Evolutionary conservation across 2,888 invertebrate genomes (phyloP).

Genomic region (Flexamia atlantica): DNA sequence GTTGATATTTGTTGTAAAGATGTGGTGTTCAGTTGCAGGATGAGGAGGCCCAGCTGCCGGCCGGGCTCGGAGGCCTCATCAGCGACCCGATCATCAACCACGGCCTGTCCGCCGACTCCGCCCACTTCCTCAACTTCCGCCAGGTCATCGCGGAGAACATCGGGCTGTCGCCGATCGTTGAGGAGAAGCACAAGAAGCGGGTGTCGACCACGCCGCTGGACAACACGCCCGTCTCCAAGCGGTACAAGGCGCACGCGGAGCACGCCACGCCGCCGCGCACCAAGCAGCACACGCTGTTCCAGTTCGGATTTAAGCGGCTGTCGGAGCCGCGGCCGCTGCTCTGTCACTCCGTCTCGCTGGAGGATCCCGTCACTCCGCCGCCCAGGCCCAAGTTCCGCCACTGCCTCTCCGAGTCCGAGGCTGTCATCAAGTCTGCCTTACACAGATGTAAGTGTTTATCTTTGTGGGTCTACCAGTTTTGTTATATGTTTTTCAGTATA

Average conservation of each 20-base stretch:
- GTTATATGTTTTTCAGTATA: no score
- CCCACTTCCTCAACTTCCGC: conserved; percentile 58
- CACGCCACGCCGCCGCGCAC: conserved; percentile 26
- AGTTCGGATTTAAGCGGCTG: conserved; percentile 68
- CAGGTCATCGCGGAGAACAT: conserved; percentile 57
- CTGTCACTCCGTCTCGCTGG: conserved; percentile 61
- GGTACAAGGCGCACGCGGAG: conserved; percentile 8
- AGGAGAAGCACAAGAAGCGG: conserved; percentile 38
- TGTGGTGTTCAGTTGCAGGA: conserved; percentile 72
- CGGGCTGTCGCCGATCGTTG: conserved; percentile 31
- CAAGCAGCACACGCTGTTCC: conserved; percentile 68
- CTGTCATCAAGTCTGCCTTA: conserved; percentile 83
- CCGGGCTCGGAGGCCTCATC: conserved; percentile 79
- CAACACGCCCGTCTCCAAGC: conserved; percentile 42
- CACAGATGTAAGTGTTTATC: conserved; percentile 79
- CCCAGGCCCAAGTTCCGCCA: conserved; percentile 75
- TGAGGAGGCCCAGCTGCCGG: conserved; percentile 76
- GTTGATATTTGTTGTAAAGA: no score
- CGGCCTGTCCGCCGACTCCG: conserved; percentile 28
- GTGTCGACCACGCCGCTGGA: conserved; percentile 8
- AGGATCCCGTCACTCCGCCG: conserved; percentile 7
- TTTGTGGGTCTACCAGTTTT: no score
- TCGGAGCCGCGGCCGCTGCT: conserved; percentile 54
- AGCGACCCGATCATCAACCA: conserved; percentile 76
- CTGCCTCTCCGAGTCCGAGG: conserved; percentile 88